Conservation (phyloP, 2,113 vertebrate genomes). For the Triplophysa rosa region DNA sequence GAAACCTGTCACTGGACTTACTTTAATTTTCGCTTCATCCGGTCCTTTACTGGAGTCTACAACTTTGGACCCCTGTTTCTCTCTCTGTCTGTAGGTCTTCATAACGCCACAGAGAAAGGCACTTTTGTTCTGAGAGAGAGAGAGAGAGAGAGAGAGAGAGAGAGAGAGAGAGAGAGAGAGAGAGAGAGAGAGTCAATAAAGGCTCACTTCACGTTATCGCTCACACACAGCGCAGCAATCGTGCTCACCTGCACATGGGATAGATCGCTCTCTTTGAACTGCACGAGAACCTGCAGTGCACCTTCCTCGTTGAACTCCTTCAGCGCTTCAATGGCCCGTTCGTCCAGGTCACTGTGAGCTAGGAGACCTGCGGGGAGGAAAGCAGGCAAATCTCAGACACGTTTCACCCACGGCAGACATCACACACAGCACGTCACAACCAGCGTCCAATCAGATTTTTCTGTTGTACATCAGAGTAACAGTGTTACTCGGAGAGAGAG, state of each 20-base stretch:
- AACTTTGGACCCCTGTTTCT: conserved; percentile 98
- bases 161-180: background rate
- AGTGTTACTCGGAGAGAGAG: conserved; percentile 47
- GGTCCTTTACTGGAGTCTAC: conserved; percentile 95
- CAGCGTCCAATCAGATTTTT: conserved; percentile 22
- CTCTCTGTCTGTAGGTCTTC: conserved; percentile 98
- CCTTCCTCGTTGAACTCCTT: conserved; percentile 99
- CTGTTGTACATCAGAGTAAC: conserved; percentile 16
- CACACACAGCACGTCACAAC: background rate
- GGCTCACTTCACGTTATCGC: background rate
- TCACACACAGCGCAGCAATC: background rate
- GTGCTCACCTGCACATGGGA: conserved; percentile 93
- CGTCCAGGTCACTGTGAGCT: conserved; percentile 97
- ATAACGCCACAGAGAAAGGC: conserved; percentile 99
- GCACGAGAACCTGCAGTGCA: conserved; percentile 92
- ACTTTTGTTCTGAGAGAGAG: conserved; percentile 92
- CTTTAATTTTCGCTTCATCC: conserved; percentile 96
- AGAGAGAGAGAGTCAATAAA: background rate
- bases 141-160: background rate
- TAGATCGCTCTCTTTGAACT: conserved; percentile 99
- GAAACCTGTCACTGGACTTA: conserved; percentile 46
- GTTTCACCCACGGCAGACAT: background rate
- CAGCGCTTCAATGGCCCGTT: conserved; percentile 95
- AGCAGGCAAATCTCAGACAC: conserved; percentile 12
- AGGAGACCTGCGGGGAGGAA: conserved; percentile 82